Percentiles rank a stretch among this genome's conserved stretches.
phyloP scores from a whole-genome alignment of 2,113 vertebrate genomes.

The Tragulus kanchil region DNA sequence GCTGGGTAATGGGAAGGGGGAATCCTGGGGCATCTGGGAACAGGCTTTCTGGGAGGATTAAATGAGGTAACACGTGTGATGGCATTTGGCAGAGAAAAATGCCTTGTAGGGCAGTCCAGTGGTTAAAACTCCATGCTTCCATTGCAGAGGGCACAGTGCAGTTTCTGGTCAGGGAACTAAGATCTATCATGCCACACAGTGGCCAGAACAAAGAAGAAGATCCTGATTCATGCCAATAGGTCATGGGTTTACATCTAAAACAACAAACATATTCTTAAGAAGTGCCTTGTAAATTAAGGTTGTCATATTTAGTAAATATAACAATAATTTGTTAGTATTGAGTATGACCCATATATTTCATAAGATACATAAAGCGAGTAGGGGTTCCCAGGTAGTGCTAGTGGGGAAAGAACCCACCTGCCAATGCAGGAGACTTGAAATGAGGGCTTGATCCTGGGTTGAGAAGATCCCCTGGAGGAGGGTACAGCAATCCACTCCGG shows the following conservation, averaged over 20 bases:
- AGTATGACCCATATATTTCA: slow-evolving; percentile 5
- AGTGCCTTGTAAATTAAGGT: background rate
- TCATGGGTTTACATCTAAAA: background rate
- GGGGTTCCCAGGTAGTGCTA: background rate
- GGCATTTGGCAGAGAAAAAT: background rate
- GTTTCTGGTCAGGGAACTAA: background rate
- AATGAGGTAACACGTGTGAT: background rate
- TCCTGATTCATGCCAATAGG: background rate
- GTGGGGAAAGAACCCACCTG: background rate
- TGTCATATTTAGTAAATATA: slow-evolving; percentile 10
- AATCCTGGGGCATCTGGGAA: background rate
- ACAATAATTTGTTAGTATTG: slow-evolving; percentile 18
- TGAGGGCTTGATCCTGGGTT: background rate
- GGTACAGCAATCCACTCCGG: background rate
- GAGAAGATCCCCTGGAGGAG: background rate
- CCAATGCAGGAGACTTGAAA: background rate
- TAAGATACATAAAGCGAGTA: background rate
- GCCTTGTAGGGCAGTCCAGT: background rate
- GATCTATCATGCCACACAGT: background rate
- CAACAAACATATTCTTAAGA: background rate
- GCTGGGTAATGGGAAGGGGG: background rate
- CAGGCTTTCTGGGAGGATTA: background rate
- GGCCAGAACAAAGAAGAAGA: fast-evolving
- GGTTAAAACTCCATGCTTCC: background rate
- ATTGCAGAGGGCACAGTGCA: background rate